phyloP scores from a whole-genome alignment of 2,888 invertebrate genomes.

The Archaeoteleia sp. region DNA sequence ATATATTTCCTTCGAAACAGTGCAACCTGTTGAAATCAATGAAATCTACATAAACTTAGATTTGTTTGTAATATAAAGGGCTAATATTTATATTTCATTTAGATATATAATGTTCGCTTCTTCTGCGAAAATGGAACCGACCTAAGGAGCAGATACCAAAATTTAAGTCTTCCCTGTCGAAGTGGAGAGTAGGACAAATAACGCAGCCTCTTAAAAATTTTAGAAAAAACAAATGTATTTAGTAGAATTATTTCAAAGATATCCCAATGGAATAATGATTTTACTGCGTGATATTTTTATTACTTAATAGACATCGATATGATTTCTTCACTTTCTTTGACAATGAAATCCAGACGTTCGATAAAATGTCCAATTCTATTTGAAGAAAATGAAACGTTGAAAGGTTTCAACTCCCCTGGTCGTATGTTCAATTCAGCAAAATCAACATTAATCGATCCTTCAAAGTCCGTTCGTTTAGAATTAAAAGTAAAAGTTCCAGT shows the following conservation, averaged over 20 bases:
- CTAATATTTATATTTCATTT: neutral
- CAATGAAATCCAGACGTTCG: no score
- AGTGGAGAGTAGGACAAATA: constrained; percentile 78
- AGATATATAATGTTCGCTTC: no score
- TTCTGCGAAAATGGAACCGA: no score
- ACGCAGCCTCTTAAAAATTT: constrained; percentile 78
- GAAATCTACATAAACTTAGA: neutral
- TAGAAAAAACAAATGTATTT: constrained; percentile 19
- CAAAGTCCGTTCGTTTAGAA: no score
- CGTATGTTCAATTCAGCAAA: no score
- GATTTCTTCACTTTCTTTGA: constrained; percentile 78
- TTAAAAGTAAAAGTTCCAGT: no score
- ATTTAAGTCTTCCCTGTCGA: constrained; percentile 77
- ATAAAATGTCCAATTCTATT: no score
- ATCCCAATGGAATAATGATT: constrained; percentile 5
- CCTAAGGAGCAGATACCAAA: constrained; percentile 79
- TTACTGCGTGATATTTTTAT: constrained; percentile 51
- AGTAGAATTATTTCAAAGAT: neutral
- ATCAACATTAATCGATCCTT: no score
- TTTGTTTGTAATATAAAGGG: neutral
- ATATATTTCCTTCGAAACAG: constrained; percentile 74
- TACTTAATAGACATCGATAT: constrained; percentile 79
- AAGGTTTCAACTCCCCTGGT: no score
- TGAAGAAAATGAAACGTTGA: no score
- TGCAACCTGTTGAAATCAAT: constrained; percentile 74